Base-by-base conservation (phyloP, 2,797 vertebrate species). In the Darevskia nairensis region DNA sequence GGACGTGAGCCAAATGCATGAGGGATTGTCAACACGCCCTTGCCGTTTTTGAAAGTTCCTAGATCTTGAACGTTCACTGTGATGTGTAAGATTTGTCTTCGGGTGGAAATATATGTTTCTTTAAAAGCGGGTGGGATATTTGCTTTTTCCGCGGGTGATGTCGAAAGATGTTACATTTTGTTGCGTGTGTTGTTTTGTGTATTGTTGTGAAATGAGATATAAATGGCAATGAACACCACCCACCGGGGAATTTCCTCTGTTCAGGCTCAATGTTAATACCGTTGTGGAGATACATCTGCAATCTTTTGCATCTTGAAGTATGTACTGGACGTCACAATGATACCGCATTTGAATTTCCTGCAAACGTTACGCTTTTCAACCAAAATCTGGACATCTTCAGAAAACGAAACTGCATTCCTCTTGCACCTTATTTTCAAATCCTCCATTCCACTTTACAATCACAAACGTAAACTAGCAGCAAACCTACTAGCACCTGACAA, bases 401-500 rank as follows among this genome's bases (percentile, higher is more conserved):
- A 91, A 91, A 92, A 86, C 75, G 61, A 80, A 76, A 85, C 41
- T 82, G 81, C 85, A 61, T 88, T 93, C 66, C 29, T 81, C 27
- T 4, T 76, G 77, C 90, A 72, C 80, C 82, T 93, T 50, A 23
- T 85, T 5, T 75, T 75, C 64, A 55, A 76, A 85, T 55, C 41
- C 25, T 80, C 71, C 91, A 93, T 92, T 91, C 92, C 91, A 90
- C 85, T 91, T 89, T 61, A 23, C 59, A 90, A 68, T 83, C 82
- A 32, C 72, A 88, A 91, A 91, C 55, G 71, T 90, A 79, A 93
- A 68, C 10, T 44, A 82, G 61, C 32, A 85, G 35, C 55, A 46
- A 75, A 66, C 50, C 32, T 59, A 69, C 64, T 85, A 80, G 91
- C 90, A 87, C 91, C 92, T 96, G 93, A 93, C 92, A 95, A 94